A percentile compares a stretch with the other conserved stretches of the same genome.
Conservation (phyloP, 2,888 invertebrate genomes). For the Stegana nigrithorax region DNA sequence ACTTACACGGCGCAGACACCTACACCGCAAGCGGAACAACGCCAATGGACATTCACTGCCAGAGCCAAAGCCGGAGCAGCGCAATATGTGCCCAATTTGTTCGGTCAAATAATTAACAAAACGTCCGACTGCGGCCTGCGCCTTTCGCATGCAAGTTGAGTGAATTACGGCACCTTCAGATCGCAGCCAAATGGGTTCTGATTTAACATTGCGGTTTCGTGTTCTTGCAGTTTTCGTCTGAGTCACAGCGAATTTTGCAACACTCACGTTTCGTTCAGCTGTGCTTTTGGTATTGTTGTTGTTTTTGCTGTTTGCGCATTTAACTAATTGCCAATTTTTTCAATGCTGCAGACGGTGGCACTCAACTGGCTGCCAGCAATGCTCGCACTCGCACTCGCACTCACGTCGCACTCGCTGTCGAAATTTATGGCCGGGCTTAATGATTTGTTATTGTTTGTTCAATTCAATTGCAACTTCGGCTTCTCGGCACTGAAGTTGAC, state of each 20-base stretch:
- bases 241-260: too few relatives aligned
- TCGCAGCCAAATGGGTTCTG: too few relatives aligned
- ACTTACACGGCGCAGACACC: neutral
- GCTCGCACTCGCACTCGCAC: neutral
- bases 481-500: neutral
- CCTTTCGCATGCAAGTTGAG: neutral
- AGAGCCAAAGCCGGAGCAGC: neutral
- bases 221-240: too few relatives aligned
- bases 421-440: conserved; percentile 9
- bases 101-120: conserved; percentile 10
- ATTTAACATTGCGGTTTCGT: too few relatives aligned
- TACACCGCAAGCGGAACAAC: neutral
- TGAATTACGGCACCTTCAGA: neutral
- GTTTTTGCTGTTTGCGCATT: neutral
- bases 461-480: neutral
- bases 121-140: neutral
- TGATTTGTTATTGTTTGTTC: conserved; percentile 18
- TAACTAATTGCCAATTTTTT: neutral
- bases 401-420: neutral
- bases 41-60: neutral
- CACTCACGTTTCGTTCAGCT: too few relatives aligned
- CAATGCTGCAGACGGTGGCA: too few relatives aligned
- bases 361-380: neutral
- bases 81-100: neutral
- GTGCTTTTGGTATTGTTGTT: neutral